A percentile compares a stretch with the other conserved stretches of the same genome.
Evolutionary conservation across 2,113 vertebrate genomes (phyloP).

Genomic region (Cephalopholis sonnerati): DNA sequence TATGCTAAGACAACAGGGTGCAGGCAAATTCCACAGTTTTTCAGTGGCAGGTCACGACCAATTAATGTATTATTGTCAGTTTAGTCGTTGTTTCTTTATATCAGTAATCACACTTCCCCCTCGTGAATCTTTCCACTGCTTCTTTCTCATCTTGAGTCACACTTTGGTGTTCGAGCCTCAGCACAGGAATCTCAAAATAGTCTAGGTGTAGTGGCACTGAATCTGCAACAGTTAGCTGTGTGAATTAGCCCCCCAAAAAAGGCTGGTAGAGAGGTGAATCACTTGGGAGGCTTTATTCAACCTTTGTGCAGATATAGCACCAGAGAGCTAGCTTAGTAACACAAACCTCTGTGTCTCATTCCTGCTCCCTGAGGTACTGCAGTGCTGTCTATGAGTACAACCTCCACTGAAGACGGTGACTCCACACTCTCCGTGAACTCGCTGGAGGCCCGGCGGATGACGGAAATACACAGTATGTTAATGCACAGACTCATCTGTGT

Average conservation of each 20-base stretch:
- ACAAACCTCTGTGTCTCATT: constrained; percentile 58
- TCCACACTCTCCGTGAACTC: constrained; percentile 55
- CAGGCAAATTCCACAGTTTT: neutral
- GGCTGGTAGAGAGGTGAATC: constrained; percentile 38
- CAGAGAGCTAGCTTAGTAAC: constrained; percentile 42
- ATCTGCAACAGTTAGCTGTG: constrained; percentile 52
- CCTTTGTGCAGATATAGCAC: constrained; percentile 59
- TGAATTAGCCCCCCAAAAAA: constrained; percentile 41
- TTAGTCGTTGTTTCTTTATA: constrained; percentile 10
- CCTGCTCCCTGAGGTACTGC: constrained; percentile 46
- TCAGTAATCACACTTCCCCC: constrained; percentile 5
- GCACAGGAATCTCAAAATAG: constrained; percentile 45
- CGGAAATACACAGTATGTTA: constrained; percentile 31
- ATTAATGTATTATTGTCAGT: constrained; percentile 14
- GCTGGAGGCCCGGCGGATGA: constrained; percentile 33
- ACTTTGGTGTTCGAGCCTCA: constrained; percentile 35
- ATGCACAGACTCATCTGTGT: constrained; percentile 29
- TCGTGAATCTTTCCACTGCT: constrained; percentile 29
- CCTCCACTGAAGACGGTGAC: constrained; percentile 58
- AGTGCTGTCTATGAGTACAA: constrained; percentile 37
- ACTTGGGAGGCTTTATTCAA: constrained; percentile 50
- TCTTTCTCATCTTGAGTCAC: constrained; percentile 23
- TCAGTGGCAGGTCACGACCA: constrained; percentile 21
- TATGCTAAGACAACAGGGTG: neutral
- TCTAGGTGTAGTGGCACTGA: constrained; percentile 23